Evolutionary conservation across 2,113 vertebrate genomes (phyloP), one percentile per base, ranked within the genome.

Genomic region (Neomonachus schauinslandi): DNA sequence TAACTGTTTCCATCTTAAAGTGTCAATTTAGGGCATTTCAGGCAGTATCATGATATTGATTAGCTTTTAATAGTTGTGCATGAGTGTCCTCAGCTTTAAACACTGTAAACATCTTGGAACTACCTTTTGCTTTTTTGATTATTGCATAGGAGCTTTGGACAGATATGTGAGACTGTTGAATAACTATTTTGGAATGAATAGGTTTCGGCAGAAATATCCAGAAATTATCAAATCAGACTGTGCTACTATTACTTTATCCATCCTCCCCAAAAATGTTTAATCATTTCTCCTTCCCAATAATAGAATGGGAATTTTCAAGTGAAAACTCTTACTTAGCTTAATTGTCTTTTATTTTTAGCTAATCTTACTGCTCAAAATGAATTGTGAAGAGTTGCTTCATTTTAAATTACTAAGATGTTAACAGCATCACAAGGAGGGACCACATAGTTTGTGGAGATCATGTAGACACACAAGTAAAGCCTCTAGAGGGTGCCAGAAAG

Each of bases 401-500:
- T 86, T 96, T n/a, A 49, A 85, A 55, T 89, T 61, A 33, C 16
- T 67, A 39, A 72, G 36, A 19, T 26, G 22, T n/a, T 63, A 85
- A 67, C 51, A 46, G 15, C 7, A 33, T 63, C 19, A 9, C 7
- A 26, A 42, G 36, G 33, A 81, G 59, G 46, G 51, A 77, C 13
- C 22, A 33, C 6, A 7, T 28, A 63, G 21, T 84, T 57, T 18
- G 9, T 28, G 71, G 77, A 57, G 26, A 72, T 55, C 18, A 22
- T 51, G 77, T 69, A 87, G 87, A 91, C 59, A 46, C 76, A 59
- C 85, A 61, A 97, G 57, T 28, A 92, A 94, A 98, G 94, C 96
- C 98, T 98, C 96, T 98, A 98, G 98, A 97, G 93, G 96, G 97
- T 98, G 96, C 97, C 96, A 98, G 93, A 83, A 98, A 98, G 19